A percentile compares a stretch with the other conserved stretches of the same genome.
Conservation (phyloP, 2,888 invertebrate species). For the Geotrupes spiniger region DNA sequence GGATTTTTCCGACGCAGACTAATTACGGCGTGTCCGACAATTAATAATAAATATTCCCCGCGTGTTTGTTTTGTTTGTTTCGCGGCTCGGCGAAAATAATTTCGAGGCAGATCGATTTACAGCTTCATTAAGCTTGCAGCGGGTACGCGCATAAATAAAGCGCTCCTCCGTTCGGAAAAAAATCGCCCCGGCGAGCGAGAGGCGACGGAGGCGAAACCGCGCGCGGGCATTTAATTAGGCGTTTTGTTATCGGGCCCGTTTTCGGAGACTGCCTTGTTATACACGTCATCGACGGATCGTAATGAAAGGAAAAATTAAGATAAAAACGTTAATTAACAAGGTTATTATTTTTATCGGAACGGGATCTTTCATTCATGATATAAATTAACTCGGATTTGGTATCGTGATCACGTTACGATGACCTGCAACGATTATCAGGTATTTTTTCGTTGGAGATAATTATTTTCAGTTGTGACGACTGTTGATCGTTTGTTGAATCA, state of each 20-base stretch:
- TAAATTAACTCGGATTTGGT: not conserved
- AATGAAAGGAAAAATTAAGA: constrained; percentile 7
- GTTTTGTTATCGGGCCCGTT: constrained; percentile 8
- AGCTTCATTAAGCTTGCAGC: constrained; percentile 3
- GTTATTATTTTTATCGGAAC: constrained; percentile 4
- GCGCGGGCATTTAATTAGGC: constrained; percentile 7
- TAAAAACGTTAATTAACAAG: constrained; percentile 10
- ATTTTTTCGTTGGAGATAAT: no score
- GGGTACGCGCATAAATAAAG: not conserved
- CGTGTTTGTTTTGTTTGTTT: not conserved
- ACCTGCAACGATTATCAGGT: no score
- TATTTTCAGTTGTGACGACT: no score
- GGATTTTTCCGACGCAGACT: no score
- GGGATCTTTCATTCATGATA: constrained; percentile 1
- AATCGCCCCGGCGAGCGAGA: not conserved
- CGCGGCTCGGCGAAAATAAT: not conserved
- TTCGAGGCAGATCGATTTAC: constrained; percentile 5
- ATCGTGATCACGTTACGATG: not conserved
- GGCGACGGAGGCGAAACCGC: not conserved
- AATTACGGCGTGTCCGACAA: constrained; percentile 8
- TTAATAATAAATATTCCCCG: constrained; percentile 4
- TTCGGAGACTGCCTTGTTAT: constrained; percentile 7
- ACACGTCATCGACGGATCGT: constrained; percentile 7
- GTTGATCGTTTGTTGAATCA: no score
- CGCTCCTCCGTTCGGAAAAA: not conserved